A percentile compares a stretch with the other conserved stretches of the same genome.
These are phyloP conservation scores for Andricus curvator DNA, from an alignment of 2,888 invertebrate species.

Conservation along the genomic window DNA sequence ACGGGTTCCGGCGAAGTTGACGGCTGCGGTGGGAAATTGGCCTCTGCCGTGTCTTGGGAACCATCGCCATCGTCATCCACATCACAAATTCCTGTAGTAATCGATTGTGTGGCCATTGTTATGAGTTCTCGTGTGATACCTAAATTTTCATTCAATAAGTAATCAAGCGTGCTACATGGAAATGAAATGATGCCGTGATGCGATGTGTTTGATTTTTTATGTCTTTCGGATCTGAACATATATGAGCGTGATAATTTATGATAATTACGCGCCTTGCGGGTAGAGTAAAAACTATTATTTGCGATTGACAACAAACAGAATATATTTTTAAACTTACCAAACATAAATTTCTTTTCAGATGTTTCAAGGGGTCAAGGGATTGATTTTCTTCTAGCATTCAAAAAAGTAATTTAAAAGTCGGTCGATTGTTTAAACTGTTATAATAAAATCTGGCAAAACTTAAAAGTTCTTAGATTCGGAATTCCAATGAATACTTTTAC, in stretches of 20 bases:
- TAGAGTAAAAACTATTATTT: too few relatives aligned
- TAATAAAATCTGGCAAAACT: too few relatives aligned
- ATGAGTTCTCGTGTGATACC: constrained; percentile 78
- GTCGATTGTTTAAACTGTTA: too few relatives aligned
- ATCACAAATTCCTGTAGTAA: constrained; percentile 73
- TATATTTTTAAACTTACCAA: background rate
- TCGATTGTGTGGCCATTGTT: constrained; percentile 75
- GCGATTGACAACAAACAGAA: background rate
- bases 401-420: background rate
- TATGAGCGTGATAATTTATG: background rate
- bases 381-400: background rate
- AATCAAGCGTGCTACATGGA: constrained; percentile 6
- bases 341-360: background rate
- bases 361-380: background rate
- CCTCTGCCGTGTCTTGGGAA: constrained; percentile 74
- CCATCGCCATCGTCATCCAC: constrained; percentile 75
- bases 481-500: too few relatives aligned
- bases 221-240: background rate
- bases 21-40: constrained; percentile 75
- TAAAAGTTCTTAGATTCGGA: too few relatives aligned
- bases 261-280: background rate
- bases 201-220: constrained; percentile 44
- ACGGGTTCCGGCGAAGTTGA: constrained; percentile 79
- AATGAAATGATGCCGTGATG: constrained; percentile 46
- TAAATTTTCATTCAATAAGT: constrained; percentile 65